Conservation (phyloP, 2,113 vertebrate species). For the Alethe diademata region DNA sequence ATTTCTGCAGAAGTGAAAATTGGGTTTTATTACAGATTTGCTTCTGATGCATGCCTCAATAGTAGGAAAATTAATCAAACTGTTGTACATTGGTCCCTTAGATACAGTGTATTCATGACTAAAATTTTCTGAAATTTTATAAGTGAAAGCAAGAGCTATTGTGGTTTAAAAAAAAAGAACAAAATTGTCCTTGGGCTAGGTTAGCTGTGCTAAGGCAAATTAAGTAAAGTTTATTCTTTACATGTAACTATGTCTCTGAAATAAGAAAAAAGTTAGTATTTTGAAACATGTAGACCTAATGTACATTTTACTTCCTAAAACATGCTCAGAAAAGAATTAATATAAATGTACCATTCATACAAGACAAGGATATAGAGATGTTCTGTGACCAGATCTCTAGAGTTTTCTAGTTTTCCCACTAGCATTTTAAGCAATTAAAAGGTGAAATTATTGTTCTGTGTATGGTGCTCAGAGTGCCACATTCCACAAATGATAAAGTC, state of each 20-base stretch:
- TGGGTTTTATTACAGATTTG: not conserved
- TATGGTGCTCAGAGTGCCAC: not conserved
- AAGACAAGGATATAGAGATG: not conserved
- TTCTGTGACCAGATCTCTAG: not conserved
- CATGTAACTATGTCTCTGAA: not conserved
- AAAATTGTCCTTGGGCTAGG: not conserved
- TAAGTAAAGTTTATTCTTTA: not conserved
- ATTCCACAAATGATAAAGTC: not conserved
- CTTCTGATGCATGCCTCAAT: not conserved
- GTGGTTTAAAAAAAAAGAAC: not conserved
- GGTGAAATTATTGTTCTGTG: not conserved
- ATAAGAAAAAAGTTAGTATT: not conserved
- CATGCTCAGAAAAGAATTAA: not conserved
- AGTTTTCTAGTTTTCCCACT: not conserved
- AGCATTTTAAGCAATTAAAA: not conserved
- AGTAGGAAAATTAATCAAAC: not conserved
- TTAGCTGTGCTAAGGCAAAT: not conserved
- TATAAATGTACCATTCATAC: not conserved
- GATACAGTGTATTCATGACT: not conserved
- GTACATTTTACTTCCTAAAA: not conserved
- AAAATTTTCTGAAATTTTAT: not conserved
- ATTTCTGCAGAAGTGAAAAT: not conserved
- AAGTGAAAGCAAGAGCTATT: not conserved
- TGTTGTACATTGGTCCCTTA: not conserved
- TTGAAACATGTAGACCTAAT: not conserved